Conservation (phyloP, 2,797 vertebrate species). For the Cossypha dichroa region DNA sequence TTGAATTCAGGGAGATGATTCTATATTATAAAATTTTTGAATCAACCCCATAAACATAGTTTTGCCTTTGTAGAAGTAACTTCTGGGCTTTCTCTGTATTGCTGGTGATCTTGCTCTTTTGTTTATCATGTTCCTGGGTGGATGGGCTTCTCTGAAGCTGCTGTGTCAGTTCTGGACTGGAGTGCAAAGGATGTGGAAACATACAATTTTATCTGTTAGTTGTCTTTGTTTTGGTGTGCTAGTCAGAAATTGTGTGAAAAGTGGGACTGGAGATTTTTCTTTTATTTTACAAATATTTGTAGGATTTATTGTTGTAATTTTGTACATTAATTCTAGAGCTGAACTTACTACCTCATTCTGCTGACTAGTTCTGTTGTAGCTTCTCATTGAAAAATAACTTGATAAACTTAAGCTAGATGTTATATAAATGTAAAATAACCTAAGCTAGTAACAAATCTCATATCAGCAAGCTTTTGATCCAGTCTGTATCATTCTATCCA, state of each 20-base stretch:
- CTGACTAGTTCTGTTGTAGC: not conserved
- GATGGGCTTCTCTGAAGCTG: not conserved
- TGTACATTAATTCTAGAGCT: not conserved
- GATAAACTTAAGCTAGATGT: not conserved
- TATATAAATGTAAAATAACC: not conserved
- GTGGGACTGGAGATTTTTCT: not conserved
- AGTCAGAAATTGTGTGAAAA: not conserved
- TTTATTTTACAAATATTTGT: not conserved
- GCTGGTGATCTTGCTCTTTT: not conserved
- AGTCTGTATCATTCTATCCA: not conserved
- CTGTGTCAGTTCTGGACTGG: not conserved
- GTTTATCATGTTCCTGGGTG: not conserved
- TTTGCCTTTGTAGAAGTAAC: not conserved
- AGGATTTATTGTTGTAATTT: not conserved
- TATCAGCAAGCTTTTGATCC: not conserved
- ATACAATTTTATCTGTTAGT: not conserved
- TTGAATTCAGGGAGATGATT: not conserved
- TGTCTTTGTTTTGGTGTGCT: not conserved
- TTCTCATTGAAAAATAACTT: not conserved
- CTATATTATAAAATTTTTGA: not conserved
- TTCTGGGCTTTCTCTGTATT: not conserved
- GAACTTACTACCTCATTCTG: not conserved
- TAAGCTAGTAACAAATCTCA: not conserved
- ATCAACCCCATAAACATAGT: not conserved
- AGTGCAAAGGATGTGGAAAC: rapidly evolving